Conservation (phyloP, 2,113 vertebrate genomes). For the Brachypodius melanocephalos region DNA sequence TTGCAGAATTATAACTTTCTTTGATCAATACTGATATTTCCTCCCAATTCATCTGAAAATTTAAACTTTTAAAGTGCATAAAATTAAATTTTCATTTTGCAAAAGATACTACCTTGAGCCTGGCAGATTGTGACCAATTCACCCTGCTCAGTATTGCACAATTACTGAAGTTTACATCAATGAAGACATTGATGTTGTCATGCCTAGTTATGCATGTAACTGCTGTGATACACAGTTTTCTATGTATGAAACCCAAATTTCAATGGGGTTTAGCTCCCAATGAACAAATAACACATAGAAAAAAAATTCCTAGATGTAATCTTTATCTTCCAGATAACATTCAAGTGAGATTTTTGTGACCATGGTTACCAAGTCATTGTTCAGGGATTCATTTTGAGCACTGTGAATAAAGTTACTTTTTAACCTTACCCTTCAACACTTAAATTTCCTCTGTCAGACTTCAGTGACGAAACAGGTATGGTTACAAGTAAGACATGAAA, state of each 20-base stretch:
- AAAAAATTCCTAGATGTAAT: background rate
- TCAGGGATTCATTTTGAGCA: background rate
- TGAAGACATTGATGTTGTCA: background rate
- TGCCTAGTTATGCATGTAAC: background rate
- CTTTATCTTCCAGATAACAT: background rate
- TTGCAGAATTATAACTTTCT: background rate
- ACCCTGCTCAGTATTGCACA: background rate
- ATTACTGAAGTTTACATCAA: background rate
- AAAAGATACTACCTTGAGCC: background rate
- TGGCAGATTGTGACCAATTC: background rate
- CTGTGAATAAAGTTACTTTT: background rate
- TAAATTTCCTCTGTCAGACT: background rate
- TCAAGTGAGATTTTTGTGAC: background rate
- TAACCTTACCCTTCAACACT: background rate
- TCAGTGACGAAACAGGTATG: background rate
- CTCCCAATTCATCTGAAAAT: background rate
- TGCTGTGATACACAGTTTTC: background rate
- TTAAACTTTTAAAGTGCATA: background rate
- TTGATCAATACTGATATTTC: background rate
- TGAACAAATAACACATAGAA: background rate
- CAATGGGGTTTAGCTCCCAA: background rate
- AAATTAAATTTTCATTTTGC: background rate
- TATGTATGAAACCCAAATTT: background rate
- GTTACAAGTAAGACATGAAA: background rate
- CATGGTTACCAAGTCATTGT: background rate